Evolutionary conservation across 2,888 invertebrate genomes (phyloP), one percentile per base, ranked within the genome.

Genomic region (Erannis defoliaria): DNA sequence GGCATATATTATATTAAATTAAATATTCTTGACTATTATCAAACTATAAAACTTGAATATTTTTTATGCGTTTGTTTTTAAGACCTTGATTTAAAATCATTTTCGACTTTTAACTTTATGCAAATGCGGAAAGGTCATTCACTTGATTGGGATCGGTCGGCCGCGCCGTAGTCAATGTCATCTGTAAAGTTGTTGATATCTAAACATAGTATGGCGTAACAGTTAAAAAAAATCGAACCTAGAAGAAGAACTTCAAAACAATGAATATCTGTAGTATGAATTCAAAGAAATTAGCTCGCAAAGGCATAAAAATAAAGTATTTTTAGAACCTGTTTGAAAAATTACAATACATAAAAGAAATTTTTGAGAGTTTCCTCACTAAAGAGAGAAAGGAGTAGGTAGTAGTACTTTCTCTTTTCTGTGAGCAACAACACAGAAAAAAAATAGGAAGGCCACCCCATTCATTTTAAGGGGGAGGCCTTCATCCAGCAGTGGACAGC

Each of bases 31-130:
- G 19, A 21, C 14, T 19, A 12, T 40, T 19, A 42, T 21, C 19
- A 40, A 5, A 38, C 4, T 38, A 21, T 21, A 42, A 21, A 42
- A 21, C 21, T 23, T 5, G n/a, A 6, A 10, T 38, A 18, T 2
- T 21, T 42, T 42, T 42, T 9, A 37, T 37, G 12, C 10, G n/a
- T 12, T 6, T 5, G 19, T 18, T 40, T 19, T 40, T 10, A 4
- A 42, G 42, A 21, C 40, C 40, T 42, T 42, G 40, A 42, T 19
- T 5, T 9, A 42, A 21, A 42, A 23, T 42, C 5, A 42, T 42
- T 42, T 21, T 21, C 12, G 19, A 12, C 10, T 40, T 6, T 12
- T 40, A 38, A 5, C 21, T 5, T 6, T 21, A 21, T n/a, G 42
- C 21, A 21, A 42, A 42, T 21, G 6, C 21, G n/a, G 4, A 42